phyloP scores from a whole-genome alignment of 2,888 invertebrate genomes.

The Caenorhabditis sp. region DNA sequence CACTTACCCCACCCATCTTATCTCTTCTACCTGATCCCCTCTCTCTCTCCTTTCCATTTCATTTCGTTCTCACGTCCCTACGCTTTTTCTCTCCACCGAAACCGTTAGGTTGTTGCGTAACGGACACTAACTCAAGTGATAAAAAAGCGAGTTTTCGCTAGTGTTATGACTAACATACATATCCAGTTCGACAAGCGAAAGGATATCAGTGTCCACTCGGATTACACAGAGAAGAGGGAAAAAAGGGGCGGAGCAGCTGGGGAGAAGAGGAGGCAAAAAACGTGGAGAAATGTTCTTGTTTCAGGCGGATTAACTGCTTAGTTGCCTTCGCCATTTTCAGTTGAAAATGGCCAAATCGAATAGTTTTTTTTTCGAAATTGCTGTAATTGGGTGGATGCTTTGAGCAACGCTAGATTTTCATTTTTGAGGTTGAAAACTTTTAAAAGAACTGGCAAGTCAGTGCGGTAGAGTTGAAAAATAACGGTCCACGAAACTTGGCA shows the following conservation, averaged over 20 bases:
- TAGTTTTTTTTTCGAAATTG: too few relatives aligned
- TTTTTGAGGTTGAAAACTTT: too few relatives aligned
- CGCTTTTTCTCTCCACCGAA: slow-evolving; percentile 37
- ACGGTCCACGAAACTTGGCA: too few relatives aligned
- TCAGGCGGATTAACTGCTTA: slow-evolving; percentile 21
- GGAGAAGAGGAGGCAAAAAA: not conserved
- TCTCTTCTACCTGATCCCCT: slow-evolving; percentile 12
- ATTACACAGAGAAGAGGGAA: slow-evolving; percentile 20
- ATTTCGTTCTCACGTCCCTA: slow-evolving; percentile 23
- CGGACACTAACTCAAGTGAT: slow-evolving; percentile 38
- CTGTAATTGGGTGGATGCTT: too few relatives aligned
- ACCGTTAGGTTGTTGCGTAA: slow-evolving; percentile 54
- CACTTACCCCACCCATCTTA: slow-evolving; percentile 3
- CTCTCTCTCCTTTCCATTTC: slow-evolving; percentile 14
- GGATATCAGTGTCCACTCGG: slow-evolving; percentile 22
- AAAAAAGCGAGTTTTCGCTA: slow-evolving; percentile 46
- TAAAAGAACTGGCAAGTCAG: too few relatives aligned
- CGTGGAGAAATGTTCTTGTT: slow-evolving; percentile 22
- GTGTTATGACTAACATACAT: slow-evolving; percentile 37
- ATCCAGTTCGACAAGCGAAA: slow-evolving; percentile 46
- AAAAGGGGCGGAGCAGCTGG: not conserved
- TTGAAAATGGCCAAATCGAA: too few relatives aligned
- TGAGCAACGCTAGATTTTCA: too few relatives aligned
- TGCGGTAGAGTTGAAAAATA: too few relatives aligned
- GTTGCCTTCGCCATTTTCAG: too few relatives aligned